Evolutionary conservation across 1,140 invertebrate species (phyloP).

Genomic region (Drosophila setifemur): DNA sequence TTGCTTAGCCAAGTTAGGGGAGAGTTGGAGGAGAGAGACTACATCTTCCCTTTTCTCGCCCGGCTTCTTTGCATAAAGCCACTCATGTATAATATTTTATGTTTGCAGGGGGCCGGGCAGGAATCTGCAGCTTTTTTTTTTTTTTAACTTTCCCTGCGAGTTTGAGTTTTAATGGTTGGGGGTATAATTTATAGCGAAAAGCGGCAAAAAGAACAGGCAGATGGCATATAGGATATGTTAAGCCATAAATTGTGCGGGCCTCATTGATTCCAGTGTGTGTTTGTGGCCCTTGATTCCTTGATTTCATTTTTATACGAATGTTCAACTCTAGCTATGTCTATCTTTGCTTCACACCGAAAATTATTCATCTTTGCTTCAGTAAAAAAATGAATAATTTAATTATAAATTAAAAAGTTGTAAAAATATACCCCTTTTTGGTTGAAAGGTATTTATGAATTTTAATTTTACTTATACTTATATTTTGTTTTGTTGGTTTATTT

Average conservation of each 20-base stretch:
- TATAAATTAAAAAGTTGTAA: not conserved
- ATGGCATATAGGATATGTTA: constrained; percentile 39
- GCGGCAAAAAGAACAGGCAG: constrained; percentile 19
- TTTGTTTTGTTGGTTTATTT: not conserved
- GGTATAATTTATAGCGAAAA: constrained; percentile 57
- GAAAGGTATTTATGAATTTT: too few relatives aligned
- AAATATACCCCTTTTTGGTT: too few relatives aligned
- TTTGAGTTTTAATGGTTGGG: too few relatives aligned
- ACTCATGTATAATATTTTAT: constrained; percentile 70
- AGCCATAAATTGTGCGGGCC: constrained; percentile 59
- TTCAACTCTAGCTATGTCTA: constrained; percentile 42
- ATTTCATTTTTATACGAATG: constrained; percentile 56
- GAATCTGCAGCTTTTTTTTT: not conserved
- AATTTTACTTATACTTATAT: too few relatives aligned
- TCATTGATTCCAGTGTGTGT: constrained; percentile 51
- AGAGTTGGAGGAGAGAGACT: constrained; percentile 1
- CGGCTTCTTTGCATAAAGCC: constrained; percentile 48
- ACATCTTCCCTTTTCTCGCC: not conserved
- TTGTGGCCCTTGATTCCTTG: constrained; percentile 19
- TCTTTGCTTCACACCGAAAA: constrained; percentile 6
- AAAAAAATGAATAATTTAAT: not conserved
- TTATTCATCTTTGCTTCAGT: not conserved
- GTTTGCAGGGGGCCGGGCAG: constrained; percentile 8
- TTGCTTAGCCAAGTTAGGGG: constrained; percentile 47
- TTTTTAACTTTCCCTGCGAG: not conserved